Percentiles rank a stretch among this genome's conserved stretches.
These are phyloP conservation scores for Lissocephala sabroskyi DNA, from an alignment of 2,888 invertebrate species.

Conservation along the genomic window DNA sequence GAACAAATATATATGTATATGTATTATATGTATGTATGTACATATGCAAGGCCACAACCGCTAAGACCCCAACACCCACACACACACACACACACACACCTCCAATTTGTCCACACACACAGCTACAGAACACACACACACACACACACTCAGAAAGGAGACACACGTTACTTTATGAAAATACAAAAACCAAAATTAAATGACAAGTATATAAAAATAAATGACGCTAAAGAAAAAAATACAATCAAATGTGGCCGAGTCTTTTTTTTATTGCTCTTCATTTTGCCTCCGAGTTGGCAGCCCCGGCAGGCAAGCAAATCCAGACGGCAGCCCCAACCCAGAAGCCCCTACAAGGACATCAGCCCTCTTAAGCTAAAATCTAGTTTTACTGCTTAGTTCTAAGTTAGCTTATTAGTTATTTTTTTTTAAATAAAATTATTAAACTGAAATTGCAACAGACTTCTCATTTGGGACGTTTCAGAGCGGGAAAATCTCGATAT, in stretches of 20 bases:
- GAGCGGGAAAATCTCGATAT: no score
- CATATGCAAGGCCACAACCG: constrained; percentile 6
- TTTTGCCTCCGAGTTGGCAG: not conserved
- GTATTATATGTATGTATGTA: constrained; percentile 13
- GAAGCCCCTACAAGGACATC: no score
- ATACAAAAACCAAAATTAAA: constrained; percentile 60
- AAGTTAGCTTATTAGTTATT: no score
- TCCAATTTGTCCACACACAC: constrained; percentile 2
- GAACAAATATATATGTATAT: not conserved
- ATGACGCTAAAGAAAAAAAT: constrained; percentile 53
- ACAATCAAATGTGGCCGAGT: not conserved
- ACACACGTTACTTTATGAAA: constrained; percentile 68
- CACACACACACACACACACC: constrained; percentile 17
- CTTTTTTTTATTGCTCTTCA: not conserved
- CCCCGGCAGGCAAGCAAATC: no score
- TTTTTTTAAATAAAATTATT: no score
- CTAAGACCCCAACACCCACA: constrained; percentile 6
- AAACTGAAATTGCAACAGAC: no score
- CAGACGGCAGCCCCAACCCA: no score
- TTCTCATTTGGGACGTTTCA: no score
- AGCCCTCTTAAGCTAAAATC: no score
- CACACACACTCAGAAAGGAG: constrained; percentile 49
- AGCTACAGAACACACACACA: constrained; percentile 20
- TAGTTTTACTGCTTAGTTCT: no score
- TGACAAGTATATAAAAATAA: constrained; percentile 63